These are phyloP conservation scores for Amphiura filiformis DNA, from an alignment of 35 echinoderm and acorn worm genomes.

Conservation along the genomic window DNA sequence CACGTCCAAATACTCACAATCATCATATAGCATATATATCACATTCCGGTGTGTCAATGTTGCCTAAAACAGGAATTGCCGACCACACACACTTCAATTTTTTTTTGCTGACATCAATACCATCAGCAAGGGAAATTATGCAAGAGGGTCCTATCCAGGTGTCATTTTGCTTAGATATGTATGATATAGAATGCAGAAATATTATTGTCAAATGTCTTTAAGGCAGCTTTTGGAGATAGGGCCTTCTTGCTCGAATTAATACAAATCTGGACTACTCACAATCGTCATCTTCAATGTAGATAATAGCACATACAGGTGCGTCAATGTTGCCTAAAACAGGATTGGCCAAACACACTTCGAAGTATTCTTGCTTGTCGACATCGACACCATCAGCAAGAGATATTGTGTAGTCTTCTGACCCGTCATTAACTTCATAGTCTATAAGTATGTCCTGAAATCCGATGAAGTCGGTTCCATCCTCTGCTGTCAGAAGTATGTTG, in stretches of 20 bases:
- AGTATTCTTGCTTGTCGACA: not conserved
- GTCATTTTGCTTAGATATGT: not conserved
- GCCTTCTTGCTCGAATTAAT: not conserved
- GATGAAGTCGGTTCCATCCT: not conserved
- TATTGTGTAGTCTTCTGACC: not conserved
- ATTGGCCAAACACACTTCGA: not conserved
- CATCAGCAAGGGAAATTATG: not conserved
- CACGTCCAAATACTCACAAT: not conserved
- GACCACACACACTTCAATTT: not conserved
- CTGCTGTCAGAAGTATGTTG: not conserved
- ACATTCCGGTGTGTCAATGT: not conserved
- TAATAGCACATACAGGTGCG: not conserved
- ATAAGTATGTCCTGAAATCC: not conserved
- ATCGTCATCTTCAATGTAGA: constrained; percentile 4
- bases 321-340: not conserved
- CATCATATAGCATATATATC: not conserved
- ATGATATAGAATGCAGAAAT: not conserved
- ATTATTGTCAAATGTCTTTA: not conserved
- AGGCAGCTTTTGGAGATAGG: too few species aligned
- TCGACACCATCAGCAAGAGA: not conserved
- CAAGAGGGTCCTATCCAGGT: not conserved
- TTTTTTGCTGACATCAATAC: not conserved
- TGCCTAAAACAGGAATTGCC: not conserved
- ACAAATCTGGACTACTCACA: too few species aligned
- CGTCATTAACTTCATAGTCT: not conserved